A percentile compares a stretch with the other conserved stretches of the same genome.
phyloP scores from a whole-genome alignment of 2,113 vertebrate species.

The Prietella phreatophila region DNA sequence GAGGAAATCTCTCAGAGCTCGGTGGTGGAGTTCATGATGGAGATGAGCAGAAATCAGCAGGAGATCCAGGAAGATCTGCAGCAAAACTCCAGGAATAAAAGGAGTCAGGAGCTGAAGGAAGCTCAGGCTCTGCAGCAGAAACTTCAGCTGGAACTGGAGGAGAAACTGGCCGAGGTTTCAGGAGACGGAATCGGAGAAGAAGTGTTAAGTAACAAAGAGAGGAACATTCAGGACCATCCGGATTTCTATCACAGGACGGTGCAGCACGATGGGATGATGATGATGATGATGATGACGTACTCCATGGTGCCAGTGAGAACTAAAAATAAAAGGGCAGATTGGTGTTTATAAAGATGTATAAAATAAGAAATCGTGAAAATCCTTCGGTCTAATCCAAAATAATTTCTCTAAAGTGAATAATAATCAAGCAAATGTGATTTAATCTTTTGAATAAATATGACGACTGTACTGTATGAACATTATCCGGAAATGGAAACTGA shows the following conservation, averaged over 20 bases:
- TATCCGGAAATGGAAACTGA: background rate
- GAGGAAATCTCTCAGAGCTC: constrained; percentile 69
- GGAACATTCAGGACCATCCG: constrained; percentile 46
- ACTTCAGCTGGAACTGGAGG: constrained; percentile 38
- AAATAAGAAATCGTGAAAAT: background rate
- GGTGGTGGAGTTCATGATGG: constrained; percentile 71
- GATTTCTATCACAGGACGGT: constrained; percentile 68
- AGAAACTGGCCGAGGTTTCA: constrained; percentile 32
- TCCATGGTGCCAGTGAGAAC: constrained; percentile 90
- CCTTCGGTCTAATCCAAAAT: background rate
- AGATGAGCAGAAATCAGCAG: constrained; percentile 54
- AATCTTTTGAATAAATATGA: background rate
- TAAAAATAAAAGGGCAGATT: background rate
- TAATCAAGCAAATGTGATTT: background rate
- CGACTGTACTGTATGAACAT: background rate
- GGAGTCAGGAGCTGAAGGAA: constrained; percentile 72
- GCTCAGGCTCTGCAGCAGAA: constrained; percentile 54
- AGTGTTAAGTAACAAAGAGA: background rate
- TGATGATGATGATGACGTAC: constrained; percentile 91
- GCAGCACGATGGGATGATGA: constrained; percentile 79
- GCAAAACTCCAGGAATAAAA: constrained; percentile 76
- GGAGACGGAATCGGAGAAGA: constrained; percentile 9
- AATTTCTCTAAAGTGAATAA: background rate
- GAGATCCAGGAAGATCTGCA: constrained; percentile 49
- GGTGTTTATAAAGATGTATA: background rate